Evolutionary conservation across 2,113 vertebrate genomes (phyloP).

Genomic region (Petroica traversi): DNA sequence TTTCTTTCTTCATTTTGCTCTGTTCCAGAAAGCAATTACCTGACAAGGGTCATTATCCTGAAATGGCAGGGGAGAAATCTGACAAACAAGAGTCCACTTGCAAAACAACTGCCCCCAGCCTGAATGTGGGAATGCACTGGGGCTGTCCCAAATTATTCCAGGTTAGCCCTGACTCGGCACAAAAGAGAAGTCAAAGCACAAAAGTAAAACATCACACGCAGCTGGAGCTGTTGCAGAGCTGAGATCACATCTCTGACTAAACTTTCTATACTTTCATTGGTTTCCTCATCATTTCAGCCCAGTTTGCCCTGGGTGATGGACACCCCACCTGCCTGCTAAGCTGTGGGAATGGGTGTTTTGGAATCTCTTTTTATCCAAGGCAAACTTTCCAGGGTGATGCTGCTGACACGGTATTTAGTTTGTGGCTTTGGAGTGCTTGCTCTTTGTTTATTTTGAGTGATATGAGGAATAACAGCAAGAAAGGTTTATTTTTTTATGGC

Average conservation of each 20-base stretch:
- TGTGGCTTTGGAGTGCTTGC: background rate
- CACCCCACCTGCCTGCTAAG: background rate
- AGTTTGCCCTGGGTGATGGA: background rate
- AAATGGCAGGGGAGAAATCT: background rate
- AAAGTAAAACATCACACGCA: background rate
- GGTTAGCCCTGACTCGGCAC: background rate
- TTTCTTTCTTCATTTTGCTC: background rate
- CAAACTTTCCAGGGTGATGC: conserved; percentile 29
- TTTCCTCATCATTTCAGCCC: background rate
- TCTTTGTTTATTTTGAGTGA: conserved; percentile 36
- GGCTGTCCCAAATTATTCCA: background rate
- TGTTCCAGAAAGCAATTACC: background rate
- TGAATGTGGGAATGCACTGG: background rate
- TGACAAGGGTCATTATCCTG: background rate
- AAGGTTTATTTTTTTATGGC: conserved; percentile 1
- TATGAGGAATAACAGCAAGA: conserved; percentile 13
- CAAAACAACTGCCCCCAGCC: background rate
- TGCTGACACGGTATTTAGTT: conserved; percentile 50
- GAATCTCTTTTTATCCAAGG: conserved; percentile 13
- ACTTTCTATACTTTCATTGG: conserved; percentile 19
- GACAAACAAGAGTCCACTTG: background rate
- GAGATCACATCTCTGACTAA: background rate
- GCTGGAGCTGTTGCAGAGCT: background rate
- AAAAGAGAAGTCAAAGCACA: background rate
- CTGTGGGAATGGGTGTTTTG: background rate